These are phyloP conservation scores for Athalia cordata DNA, from an alignment of 2,888 invertebrate genomes.

Conservation along the genomic window DNA sequence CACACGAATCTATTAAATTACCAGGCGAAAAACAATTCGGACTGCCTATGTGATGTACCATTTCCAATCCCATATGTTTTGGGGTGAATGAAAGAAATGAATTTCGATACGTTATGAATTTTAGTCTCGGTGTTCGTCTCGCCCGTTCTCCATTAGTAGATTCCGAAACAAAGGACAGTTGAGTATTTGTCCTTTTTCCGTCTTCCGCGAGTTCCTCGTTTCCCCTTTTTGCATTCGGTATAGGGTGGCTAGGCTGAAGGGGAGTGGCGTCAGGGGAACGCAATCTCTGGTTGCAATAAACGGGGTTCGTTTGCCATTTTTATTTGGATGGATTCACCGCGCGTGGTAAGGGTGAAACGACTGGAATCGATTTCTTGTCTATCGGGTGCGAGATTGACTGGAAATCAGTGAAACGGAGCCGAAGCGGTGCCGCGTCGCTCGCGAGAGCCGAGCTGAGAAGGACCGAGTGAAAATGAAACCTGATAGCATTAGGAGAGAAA, in stretches of 20 bases:
- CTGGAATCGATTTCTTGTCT: constrained; percentile 37
- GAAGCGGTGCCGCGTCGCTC: background rate
- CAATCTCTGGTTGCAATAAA: constrained; percentile 44
- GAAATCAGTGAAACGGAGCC: constrained; percentile 32
- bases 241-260: background rate
- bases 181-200: background rate
- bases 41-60: no score
- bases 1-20: no score
- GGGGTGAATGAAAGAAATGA: no score
- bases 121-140: no score
- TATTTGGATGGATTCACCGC: constrained; percentile 39
- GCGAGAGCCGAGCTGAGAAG: background rate
- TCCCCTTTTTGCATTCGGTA: background rate
- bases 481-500: constrained; percentile 36
- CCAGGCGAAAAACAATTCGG: no score
- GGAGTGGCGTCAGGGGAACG: constrained; percentile 29
- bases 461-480: constrained; percentile 41
- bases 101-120: no score
- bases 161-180: constrained; percentile 15
- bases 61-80: no score
- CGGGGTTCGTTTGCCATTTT: constrained; percentile 40
- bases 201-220: background rate
- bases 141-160: background rate
- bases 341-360: constrained; percentile 34
- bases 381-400: constrained; percentile 39